Evolutionary conservation across 2,113 vertebrate species (phyloP).

Genomic region (Lagopus leucura): DNA sequence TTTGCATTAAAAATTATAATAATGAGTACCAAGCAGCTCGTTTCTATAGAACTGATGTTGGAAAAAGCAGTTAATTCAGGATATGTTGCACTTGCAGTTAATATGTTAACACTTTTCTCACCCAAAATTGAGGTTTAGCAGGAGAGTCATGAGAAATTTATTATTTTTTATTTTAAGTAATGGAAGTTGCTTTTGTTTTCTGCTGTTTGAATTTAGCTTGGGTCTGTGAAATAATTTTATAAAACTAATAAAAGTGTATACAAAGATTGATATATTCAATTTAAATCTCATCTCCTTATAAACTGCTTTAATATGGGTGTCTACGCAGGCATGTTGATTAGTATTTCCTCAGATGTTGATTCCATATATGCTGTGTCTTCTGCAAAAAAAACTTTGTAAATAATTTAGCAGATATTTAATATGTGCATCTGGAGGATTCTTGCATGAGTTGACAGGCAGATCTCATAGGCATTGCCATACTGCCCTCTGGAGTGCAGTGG

Average conservation of each 20-base stretch:
- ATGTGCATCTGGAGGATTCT: conserved; percentile 36
- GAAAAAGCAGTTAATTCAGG: background rate
- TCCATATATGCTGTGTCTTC: background rate
- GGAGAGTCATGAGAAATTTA: background rate
- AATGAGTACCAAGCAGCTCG: background rate
- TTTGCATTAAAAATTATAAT: background rate
- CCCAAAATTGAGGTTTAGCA: background rate
- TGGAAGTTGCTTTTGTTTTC: background rate
- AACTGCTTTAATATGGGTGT: background rate
- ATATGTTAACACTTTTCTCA: background rate
- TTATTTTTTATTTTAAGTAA: background rate
- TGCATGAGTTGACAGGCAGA: background rate
- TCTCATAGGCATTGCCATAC: conserved; percentile 63
- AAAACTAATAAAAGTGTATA: background rate
- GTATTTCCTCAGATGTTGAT: background rate
- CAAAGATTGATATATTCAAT: background rate
- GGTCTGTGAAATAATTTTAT: background rate
- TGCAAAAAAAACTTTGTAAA: conserved; percentile 53
- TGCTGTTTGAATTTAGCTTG: background rate
- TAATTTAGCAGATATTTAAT: conserved; percentile 52
- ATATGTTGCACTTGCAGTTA: background rate
- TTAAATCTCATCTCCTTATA: background rate
- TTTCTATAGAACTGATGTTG: background rate
- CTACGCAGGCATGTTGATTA: background rate
- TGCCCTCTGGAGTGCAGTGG: conserved; percentile 78